phyloP scores from a whole-genome alignment of 2,888 invertebrate species.

The Cecidostiba fungosa region DNA sequence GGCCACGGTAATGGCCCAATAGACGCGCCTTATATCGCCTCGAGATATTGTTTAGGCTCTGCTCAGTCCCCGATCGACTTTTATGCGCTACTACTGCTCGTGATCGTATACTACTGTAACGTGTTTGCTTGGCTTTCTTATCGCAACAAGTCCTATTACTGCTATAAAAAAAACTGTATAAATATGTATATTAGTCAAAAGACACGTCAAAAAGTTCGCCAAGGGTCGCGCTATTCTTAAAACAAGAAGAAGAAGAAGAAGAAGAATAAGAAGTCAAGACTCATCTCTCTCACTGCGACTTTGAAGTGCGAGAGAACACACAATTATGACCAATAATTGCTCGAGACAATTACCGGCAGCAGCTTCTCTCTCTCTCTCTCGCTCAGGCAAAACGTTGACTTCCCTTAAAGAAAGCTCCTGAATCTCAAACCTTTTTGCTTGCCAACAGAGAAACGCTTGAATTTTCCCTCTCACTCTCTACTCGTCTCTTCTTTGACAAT shows the following conservation, averaged over 20 bases:
- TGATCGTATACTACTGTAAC: not conserved
- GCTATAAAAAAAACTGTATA: no score
- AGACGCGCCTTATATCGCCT: conserved; percentile 79
- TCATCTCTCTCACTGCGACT: conserved; percentile 13
- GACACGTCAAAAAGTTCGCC: no score
- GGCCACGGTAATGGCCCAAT: conserved; percentile 79
- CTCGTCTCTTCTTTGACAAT: conserved; percentile 73
- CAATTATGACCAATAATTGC: conserved; percentile 76
- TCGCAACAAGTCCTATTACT: no score
- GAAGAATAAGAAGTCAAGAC: not conserved
- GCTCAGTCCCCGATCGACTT: conserved; percentile 12
- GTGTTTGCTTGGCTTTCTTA: not conserved
- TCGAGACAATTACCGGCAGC: conserved; percentile 74
- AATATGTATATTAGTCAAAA: no score
- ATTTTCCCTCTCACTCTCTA: not conserved
- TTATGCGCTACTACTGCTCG: not conserved
- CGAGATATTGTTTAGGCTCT: conserved; percentile 79
- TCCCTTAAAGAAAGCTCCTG: conserved; percentile 52
- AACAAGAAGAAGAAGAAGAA: conserved; percentile 14
- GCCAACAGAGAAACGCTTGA: conserved; percentile 51
- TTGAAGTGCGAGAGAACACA: conserved; percentile 61
- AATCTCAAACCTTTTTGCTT: conserved; percentile 64
- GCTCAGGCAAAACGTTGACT: conserved; percentile 65
- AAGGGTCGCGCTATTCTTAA: not conserved
- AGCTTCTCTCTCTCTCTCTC: not conserved